A percentile compares a stretch with the other conserved stretches of the same genome.
Conservation (phyloP, 2,888 invertebrate species). For the Zygaena filipendulae region DNA sequence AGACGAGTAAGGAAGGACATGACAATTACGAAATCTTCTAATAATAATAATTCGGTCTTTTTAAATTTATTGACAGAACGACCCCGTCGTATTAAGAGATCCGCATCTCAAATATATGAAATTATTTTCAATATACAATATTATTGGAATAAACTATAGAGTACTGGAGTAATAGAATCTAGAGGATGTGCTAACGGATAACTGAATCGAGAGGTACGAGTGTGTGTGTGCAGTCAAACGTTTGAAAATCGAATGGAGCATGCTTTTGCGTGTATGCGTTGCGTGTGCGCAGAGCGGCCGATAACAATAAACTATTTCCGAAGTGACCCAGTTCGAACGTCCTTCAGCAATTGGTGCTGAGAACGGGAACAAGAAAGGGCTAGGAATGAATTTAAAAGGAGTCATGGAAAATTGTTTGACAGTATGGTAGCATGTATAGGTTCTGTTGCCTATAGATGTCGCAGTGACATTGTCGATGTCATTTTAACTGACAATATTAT, state of each 20-base stretch:
- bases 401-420: too few relatives aligned
- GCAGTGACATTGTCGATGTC: too few relatives aligned
- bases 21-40: slow-evolving; percentile 43
- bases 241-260: slow-evolving; percentile 40
- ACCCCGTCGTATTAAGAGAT: slow-evolving; percentile 34
- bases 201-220: slow-evolving; percentile 33
- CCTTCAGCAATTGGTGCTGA: slow-evolving; percentile 65
- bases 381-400: slow-evolving; percentile 47
- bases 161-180: too few relatives aligned
- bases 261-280: slow-evolving; percentile 32
- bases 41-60: slow-evolving; percentile 47
- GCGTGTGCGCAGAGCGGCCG: slow-evolving; percentile 61
- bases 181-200: slow-evolving; percentile 53
- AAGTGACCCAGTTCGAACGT: slow-evolving; percentile 67
- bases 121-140: too few relatives aligned
- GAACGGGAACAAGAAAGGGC: slow-evolving; percentile 67
- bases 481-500: too few relatives aligned
- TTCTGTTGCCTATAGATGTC: too few relatives aligned
- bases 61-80: slow-evolving; percentile 54
- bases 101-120: too few relatives aligned
- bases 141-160: too few relatives aligned
- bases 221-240: slow-evolving; percentile 50
- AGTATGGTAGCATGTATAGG: too few relatives aligned
- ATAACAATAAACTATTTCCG: slow-evolving; percentile 70
- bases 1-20: slow-evolving; percentile 40